Evolutionary conservation across 2,113 vertebrate genomes (phyloP).

Genomic region (Rhinoptilus africanus): DNA sequence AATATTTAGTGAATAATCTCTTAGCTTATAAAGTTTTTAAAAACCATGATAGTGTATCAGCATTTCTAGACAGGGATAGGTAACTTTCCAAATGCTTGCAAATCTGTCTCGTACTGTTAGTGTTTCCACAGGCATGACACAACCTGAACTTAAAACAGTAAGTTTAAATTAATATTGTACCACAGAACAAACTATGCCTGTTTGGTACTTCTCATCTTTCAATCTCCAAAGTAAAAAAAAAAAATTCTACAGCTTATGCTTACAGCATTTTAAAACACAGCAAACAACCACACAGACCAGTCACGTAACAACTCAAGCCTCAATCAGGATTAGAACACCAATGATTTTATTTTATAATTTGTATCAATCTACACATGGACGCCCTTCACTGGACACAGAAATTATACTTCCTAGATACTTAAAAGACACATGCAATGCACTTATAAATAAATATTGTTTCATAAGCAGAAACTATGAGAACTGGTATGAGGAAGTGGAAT

Average conservation of each 20-base stretch:
- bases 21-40: background rate
- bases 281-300: background rate
- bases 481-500: conserved; percentile 57
- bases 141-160: background rate
- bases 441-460: conserved; percentile 60
- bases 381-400: background rate
- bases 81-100: background rate
- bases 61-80: background rate
- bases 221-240: background rate
- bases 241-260: background rate
- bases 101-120: background rate
- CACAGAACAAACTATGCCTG: background rate
- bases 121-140: background rate
- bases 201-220: background rate
- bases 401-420: background rate
- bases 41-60: background rate
- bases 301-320: background rate
- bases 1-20: background rate
- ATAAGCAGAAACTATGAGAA: conserved; percentile 60
- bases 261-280: background rate
- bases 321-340: background rate
- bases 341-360: background rate
- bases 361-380: background rate
- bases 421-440: background rate
- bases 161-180: background rate